Evolutionary conservation across 2,113 vertebrate genomes (phyloP), one percentile per base, ranked within the genome.

Genomic region (Oncorhynchus kisutch): DNA sequence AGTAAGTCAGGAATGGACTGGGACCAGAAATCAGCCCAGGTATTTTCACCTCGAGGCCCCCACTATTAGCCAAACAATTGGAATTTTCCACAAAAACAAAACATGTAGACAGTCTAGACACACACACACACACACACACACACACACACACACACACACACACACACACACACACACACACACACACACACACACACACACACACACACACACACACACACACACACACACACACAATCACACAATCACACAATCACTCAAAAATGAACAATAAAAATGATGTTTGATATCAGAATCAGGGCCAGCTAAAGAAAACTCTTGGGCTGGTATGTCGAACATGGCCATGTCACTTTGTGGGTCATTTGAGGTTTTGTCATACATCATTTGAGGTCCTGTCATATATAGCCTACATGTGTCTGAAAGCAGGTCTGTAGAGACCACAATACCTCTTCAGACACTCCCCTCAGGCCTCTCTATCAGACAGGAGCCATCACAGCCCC

Each of bases 381-480:
- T 57, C 54, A 80, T 77, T 75, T 77, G 29, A 76, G 71, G 70
- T 73, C 72, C 77, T 78, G 77, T 34, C 71, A 70, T 82, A 81
- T 3, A 18, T 54, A 18, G 16, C 51, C 51, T 54, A 5, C 75
- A 73, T 67, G 14, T 74, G 24, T 78, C 49, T 77, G 69, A 72
- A 76, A 75, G 62, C 66, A 57, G 34, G 27, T 71, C 85, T 59
- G 76, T 12, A 67, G 79, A 80, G 84, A 73, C 48, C 16, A 70
- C 31, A 74, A 22, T 71, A 70, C 75, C 25, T 31, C 29, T 34
- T 66, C 22, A 54, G 57, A 71, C 57, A 29, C 29, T 20, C 75
- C 78, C 71, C 31, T 11, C 25, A 75, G 72, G 84, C 3, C 16
- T 34, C 34, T 79, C 67, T 85, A 82, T 86, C 77, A 85, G 78